Percentiles rank a stretch among this genome's conserved stretches.
phyloP scores from a whole-genome alignment of 2,797 vertebrate species.

The Enoplosus armatus region DNA sequence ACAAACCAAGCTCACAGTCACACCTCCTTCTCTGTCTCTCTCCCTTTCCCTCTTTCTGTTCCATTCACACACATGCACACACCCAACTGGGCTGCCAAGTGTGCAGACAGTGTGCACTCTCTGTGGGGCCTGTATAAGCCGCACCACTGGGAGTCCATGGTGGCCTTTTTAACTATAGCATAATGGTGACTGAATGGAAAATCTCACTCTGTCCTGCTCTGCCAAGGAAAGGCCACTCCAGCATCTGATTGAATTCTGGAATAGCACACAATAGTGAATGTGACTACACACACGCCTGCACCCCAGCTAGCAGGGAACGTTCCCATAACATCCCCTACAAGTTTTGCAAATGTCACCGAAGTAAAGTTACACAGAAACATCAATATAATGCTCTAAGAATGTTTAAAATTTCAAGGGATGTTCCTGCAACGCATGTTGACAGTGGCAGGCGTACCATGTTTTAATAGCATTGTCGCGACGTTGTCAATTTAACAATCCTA shows the following conservation, averaged over 20 bases:
- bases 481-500: background rate
- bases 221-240: slow-evolving; percentile 2
- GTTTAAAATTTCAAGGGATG: background rate
- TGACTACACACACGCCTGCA: background rate
- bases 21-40: background rate
- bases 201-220: slow-evolving; percentile 32
- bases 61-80: slow-evolving; percentile 2
- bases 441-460: background rate
- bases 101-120: slow-evolving; percentile 2
- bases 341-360: background rate
- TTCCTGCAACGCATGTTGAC: background rate
- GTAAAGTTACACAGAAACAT: background rate
- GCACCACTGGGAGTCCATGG: slow-evolving; percentile 11
- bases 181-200: slow-evolving; percentile 42
- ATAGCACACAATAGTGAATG: background rate
- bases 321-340: too few species aligned
- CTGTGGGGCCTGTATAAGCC: slow-evolving; percentile 1
- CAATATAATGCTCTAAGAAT: too few species aligned
- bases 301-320: too few species aligned
- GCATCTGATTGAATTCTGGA: background rate
- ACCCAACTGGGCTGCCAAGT: background rate
- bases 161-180: slow-evolving; percentile 36
- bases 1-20: background rate
- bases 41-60: background rate
- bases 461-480: background rate